Base-by-base conservation (phyloP, 2,113 vertebrate species). In the Azemiops feae region DNA sequence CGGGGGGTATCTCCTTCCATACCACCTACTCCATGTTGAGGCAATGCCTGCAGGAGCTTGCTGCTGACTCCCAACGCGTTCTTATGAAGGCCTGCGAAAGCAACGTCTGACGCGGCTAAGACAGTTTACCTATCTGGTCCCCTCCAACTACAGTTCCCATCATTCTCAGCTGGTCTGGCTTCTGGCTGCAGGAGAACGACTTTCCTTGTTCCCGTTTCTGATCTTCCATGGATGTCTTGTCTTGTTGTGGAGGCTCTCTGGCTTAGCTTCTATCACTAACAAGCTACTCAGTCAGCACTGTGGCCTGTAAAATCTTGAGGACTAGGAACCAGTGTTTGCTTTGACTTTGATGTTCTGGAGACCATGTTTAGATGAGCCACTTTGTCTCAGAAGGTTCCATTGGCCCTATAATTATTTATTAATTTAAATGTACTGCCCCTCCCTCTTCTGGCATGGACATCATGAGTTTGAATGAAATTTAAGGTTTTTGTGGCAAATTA, bases 31-130 rank as follows among this genome's bases (percentile, higher is more conserved):
- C 58, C 57, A 95, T 97, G 81, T 92, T 97, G 85, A 95, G 96
- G 58, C 96, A 96, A 18, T 96, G 96, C 1, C 91, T 97, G 1
- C 92, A 97, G 11, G 97, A 96, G 85, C 96, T 97, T 95, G 92
- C 52, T 3, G 94, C 93, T 0, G 97, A 96, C 1, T 85, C 94
- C 25, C 89, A 97, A 89, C 94, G 93, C 0, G 64, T 92, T 1
- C 87, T 90, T 34, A 30, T 23, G 10, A 94, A 89, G 90, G 90
- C 93, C 89, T 92, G 64, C 5, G 87, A 92, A 23, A 85, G 43
- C 10, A 23, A 45, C 7, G 69, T 58, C 64, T 58, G 90, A 91
- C 1, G 52, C 7, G 3, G 60, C 39, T 4, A 30, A 25, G 27
- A 9, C 9, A 18, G 47, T 39, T 81, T 39, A 22, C 18, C 18